Evolutionary conservation across 2,888 invertebrate species (phyloP).

Genomic region (Pseudococcus viburni): DNA sequence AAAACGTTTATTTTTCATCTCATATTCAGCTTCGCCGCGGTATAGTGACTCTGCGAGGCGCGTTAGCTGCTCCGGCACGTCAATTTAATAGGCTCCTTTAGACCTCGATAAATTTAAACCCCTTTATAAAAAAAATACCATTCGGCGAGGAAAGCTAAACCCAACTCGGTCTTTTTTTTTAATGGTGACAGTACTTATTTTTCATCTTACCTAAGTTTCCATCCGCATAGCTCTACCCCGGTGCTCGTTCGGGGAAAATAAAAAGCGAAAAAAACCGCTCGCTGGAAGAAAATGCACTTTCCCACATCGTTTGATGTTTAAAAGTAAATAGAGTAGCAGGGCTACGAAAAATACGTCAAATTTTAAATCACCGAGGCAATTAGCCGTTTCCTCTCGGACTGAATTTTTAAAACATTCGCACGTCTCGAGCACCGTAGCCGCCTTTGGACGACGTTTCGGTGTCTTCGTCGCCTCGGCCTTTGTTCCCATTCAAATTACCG

Average conservation of each 20-base stretch:
- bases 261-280: not conserved
- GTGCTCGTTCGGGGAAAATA: not conserved
- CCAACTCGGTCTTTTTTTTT: not conserved
- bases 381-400: not conserved
- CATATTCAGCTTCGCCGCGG: not conserved
- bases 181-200: constrained; percentile 43
- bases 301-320: constrained; percentile 49
- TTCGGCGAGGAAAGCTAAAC: not conserved
- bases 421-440: not conserved
- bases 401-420: not conserved
- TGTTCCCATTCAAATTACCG: not conserved
- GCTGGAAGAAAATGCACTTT: constrained; percentile 32
- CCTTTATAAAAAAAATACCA: constrained; percentile 43
- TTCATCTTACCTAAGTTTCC: constrained; percentile 51
- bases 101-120: constrained; percentile 32
- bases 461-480: not conserved
- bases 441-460: not conserved
- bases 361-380: not conserved
- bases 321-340: constrained; percentile 45
- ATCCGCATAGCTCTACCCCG: not conserved
- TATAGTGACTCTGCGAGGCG: not conserved
- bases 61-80: not conserved
- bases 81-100: constrained; percentile 46
- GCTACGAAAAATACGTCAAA: constrained; percentile 32
- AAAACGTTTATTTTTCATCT: constrained; percentile 47